A percentile compares a stretch with the other conserved stretches of the same genome.
These are phyloP conservation scores for Xestia sexstrigata DNA, from an alignment of 2,888 invertebrate genomes.

Conservation along the genomic window DNA sequence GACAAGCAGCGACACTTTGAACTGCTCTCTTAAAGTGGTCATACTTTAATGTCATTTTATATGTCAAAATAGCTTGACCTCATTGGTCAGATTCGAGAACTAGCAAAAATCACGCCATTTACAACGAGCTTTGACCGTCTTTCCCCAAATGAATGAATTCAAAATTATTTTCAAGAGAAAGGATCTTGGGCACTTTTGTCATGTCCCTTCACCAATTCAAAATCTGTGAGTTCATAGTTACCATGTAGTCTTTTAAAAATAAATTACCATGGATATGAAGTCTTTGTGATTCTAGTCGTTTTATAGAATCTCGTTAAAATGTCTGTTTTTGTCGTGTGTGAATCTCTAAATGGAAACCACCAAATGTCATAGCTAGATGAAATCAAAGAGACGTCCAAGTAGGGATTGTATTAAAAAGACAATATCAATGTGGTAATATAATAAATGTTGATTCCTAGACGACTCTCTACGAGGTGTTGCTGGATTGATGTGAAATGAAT, in stretches of 20 bases:
- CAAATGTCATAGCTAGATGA: conserved; percentile 82
- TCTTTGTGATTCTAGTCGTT: conserved; percentile 40
- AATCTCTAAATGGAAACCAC: conserved; percentile 61
- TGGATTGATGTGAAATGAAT: conserved; percentile 64
- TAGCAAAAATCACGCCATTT: background rate
- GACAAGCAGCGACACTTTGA: too few relatives aligned
- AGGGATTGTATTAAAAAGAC: conserved; percentile 85
- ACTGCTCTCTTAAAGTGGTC: too few relatives aligned
- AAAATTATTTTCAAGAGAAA: background rate
- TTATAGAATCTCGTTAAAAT: conserved; percentile 1
- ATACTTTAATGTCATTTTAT: background rate
- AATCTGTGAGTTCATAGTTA: background rate
- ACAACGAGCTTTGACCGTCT: background rate
- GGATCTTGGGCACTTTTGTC: background rate
- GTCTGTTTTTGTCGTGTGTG: conserved; percentile 4
- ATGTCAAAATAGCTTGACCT: background rate
- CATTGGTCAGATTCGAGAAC: background rate
- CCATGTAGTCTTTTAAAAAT: background rate
- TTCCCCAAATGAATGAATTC: background rate
- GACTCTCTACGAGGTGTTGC: conserved; percentile 58
- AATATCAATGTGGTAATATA: conserved; percentile 81
- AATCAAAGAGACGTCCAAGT: conserved; percentile 87
- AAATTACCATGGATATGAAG: background rate
- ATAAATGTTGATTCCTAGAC: conserved; percentile 66
- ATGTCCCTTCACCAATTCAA: background rate